Conservation (phyloP, 2,888 invertebrate genomes). For the Oligia fasciuncula region DNA sequence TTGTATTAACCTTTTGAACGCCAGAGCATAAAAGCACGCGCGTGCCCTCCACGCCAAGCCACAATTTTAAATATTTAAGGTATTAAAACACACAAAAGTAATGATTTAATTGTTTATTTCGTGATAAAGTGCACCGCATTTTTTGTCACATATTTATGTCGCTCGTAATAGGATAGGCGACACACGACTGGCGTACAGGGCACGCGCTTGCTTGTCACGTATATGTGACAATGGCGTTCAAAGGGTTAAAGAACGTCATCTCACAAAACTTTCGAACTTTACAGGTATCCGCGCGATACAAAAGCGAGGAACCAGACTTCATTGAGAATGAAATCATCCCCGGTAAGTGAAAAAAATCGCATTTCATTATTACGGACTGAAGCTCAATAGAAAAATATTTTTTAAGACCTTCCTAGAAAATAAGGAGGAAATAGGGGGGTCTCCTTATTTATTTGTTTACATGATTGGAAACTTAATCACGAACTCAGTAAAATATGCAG, state of each 20-base stretch:
- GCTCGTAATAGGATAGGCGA: too few species aligned
- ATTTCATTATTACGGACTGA: neutral
- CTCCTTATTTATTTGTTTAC: neutral
- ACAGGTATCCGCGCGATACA: slow-evolving; percentile 4
- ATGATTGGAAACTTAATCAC: neutral
- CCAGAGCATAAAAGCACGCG: too few species aligned
- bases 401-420: neutral
- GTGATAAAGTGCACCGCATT: too few species aligned
- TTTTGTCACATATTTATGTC: too few species aligned
- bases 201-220: too few species aligned
- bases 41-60: too few species aligned
- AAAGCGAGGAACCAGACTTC: neutral
- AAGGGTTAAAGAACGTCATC: neutral
- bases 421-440: neutral
- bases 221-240: too few species aligned
- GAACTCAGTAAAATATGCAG: neutral
- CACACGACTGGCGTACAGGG: too few species aligned
- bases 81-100: too few species aligned
- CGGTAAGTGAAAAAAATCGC: slow-evolving; percentile 4
- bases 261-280: neutral
- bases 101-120: too few species aligned
- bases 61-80: too few species aligned
- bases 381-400: neutral
- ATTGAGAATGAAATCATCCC: neutral
- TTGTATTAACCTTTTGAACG: neutral